phyloP scores from a whole-genome alignment of 2,888 invertebrate genomes.

The Aradus depressus region DNA sequence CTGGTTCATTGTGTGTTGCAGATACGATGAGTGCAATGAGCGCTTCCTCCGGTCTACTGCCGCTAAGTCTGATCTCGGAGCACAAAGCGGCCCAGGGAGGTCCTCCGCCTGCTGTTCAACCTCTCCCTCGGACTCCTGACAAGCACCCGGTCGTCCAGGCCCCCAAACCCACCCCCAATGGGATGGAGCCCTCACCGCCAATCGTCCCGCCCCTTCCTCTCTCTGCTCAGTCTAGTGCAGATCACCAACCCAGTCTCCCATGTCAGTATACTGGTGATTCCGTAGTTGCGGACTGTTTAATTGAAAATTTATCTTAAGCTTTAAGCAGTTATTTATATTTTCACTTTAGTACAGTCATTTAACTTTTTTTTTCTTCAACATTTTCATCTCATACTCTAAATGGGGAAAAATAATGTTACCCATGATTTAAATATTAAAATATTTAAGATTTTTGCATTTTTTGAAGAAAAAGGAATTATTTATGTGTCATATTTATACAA shows the following conservation, averaged over 20 bases:
- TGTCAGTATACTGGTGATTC: constrained; percentile 13
- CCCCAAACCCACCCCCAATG: constrained; percentile 15
- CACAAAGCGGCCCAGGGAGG: constrained; percentile 21
- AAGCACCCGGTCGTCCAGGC: constrained; percentile 19
- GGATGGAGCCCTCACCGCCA: constrained; percentile 14
- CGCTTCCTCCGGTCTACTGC: constrained; percentile 26
- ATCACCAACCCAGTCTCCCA: constrained; percentile 20
- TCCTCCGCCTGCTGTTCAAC: constrained; percentile 25
- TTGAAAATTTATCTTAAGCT: neutral
- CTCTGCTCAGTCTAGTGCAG: constrained; percentile 5
- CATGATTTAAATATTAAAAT: too few relatives aligned
- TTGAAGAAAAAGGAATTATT: too few relatives aligned
- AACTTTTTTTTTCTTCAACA: neutral
- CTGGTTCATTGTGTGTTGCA: constrained; percentile 13
- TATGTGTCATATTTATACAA: too few relatives aligned
- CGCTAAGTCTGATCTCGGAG: constrained; percentile 28
- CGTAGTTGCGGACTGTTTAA: too few relatives aligned
- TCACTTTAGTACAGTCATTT: neutral
- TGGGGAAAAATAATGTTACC: too few relatives aligned
- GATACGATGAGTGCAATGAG: constrained; percentile 32
- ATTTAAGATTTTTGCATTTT: too few relatives aligned
- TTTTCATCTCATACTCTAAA: too few relatives aligned
- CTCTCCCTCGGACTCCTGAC: constrained; percentile 26
- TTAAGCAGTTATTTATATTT: neutral
- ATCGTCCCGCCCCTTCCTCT: constrained; percentile 11